Conservation (phyloP, 2,797 vertebrate species). For the Neopelma chrysocephalum region DNA sequence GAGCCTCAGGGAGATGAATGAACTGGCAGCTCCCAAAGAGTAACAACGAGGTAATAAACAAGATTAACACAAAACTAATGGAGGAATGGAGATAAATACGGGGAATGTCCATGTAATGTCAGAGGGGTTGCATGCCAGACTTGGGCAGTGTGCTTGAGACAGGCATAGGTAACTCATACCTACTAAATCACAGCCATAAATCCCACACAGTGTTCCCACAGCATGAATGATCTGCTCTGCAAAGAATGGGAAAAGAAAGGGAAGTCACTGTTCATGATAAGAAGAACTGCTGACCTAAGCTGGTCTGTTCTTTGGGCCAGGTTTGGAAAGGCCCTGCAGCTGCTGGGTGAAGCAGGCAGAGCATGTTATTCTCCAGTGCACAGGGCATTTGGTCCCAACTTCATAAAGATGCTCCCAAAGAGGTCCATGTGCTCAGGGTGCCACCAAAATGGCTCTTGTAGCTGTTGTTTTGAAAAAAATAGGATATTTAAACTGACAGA, state of each 20-base stretch:
- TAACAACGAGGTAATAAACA: conserved; percentile 12
- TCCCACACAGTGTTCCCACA: not conserved
- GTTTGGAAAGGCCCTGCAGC: not conserved
- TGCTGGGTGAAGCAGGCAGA: not conserved
- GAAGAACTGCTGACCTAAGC: not conserved
- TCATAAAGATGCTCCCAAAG: not conserved
- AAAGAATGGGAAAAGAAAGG: not conserved
- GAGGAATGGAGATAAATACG: not conserved
- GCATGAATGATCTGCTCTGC: not conserved
- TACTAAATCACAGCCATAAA: conserved; percentile 14
- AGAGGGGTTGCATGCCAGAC: not conserved
- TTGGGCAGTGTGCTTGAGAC: not conserved
- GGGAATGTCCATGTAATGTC: not conserved
- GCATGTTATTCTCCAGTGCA: not conserved
- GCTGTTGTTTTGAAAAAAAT: not conserved
- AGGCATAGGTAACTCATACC: not conserved
- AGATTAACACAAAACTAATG: conserved; percentile 44
- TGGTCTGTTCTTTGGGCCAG: not conserved
- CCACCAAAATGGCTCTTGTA: not conserved
- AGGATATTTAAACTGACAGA: not conserved
- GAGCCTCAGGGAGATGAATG: not conserved
- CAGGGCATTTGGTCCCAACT: not conserved
- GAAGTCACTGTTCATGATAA: fast-evolving
- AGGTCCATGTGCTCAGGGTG: fast-evolving
- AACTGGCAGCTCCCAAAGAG: not conserved